phyloP scores from a whole-genome alignment of 53 echinoderm and acorn worm genomes.

The Antedon mediterranea region DNA sequence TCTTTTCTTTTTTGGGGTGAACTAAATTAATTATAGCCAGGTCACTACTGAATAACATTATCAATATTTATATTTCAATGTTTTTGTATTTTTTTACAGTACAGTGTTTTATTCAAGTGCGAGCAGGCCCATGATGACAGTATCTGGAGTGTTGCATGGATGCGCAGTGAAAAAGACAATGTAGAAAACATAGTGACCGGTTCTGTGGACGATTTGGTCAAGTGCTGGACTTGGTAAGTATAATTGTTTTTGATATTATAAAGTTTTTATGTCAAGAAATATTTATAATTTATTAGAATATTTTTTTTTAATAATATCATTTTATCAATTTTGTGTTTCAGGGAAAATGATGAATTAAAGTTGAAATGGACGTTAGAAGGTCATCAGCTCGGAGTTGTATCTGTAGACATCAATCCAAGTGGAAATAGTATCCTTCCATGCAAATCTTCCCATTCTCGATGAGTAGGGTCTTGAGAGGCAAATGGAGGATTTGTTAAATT shows the following conservation, averaged over 20 bases:
- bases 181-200: slow-evolving; percentile 88
- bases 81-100: slow-evolving; percentile 35
- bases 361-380: slow-evolving; percentile 90
- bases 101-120: slow-evolving; percentile 73
- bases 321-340: no score
- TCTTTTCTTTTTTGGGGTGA: not conserved
- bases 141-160: slow-evolving; percentile 91
- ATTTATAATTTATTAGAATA: no score
- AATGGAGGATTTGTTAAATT: no score
- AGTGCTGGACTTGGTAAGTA: slow-evolving; percentile 81
- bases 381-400: slow-evolving; percentile 93
- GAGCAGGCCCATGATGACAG: slow-evolving; percentile 92
- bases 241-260: not conserved
- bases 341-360: slow-evolving; percentile 94
- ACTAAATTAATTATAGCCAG: not conserved
- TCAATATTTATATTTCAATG: not conserved
- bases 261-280: no score
- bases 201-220: slow-evolving; percentile 74
- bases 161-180: slow-evolving; percentile 81
- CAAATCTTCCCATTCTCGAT: no score
- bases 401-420: slow-evolving; percentile 93
- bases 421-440: slow-evolving; percentile 62
- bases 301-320: no score
- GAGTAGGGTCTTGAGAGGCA: no score
- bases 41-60: not conserved